Base-by-base conservation (phyloP, 1,140 invertebrate genomes). In the Homalodisca vitripennis region DNA sequence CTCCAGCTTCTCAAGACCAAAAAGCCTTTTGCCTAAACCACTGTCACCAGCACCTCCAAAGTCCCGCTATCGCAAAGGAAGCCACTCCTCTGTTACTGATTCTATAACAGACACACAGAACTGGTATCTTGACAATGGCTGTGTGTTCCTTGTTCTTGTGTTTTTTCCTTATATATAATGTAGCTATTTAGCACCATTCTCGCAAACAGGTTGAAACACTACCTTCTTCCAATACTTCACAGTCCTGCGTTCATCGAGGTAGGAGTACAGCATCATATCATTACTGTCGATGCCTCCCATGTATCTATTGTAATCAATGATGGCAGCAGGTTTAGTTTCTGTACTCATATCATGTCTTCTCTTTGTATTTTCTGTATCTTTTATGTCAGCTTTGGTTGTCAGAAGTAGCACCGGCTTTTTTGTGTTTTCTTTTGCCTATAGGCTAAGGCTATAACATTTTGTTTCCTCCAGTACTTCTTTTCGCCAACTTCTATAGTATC, bases 221-320 rank as follows among this genome's bases (percentile, higher is more conserved):
- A 31, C 62, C 53, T 24, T 69, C 41, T 62, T 0, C 46, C 62
- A 29, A 22, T 73, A 67, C 66, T 63, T 63, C 2, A 55, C 68
- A 68, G 48, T 65, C 55, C 57, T 73, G 34, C 72, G 46, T 73
- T 76, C 73, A 72, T 76, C 75, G 29, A 73, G 70, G 60, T 76
- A 75, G 10, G 55, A 55, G 62, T 73, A 73, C 2, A 71, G 10
- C 72, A 71, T 71, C 70, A 71, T 73, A 27, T 73, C 70, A 68
- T 32, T 34, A 10, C n/a, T 65, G 31, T 65, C 62, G 64, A 73
- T 67, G 2, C 41, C 65, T 17, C 63, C 41, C 41, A 65, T 65
- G 31, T 67, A 67, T 27, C 26, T 69, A 27, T 64, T 64, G 46
- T 53, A 64, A 17, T 41, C 34, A 41, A 41, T 41, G 6, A 41